phyloP scores from a whole-genome alignment of 2,888 invertebrate genomes.

The Merodon equestris region DNA sequence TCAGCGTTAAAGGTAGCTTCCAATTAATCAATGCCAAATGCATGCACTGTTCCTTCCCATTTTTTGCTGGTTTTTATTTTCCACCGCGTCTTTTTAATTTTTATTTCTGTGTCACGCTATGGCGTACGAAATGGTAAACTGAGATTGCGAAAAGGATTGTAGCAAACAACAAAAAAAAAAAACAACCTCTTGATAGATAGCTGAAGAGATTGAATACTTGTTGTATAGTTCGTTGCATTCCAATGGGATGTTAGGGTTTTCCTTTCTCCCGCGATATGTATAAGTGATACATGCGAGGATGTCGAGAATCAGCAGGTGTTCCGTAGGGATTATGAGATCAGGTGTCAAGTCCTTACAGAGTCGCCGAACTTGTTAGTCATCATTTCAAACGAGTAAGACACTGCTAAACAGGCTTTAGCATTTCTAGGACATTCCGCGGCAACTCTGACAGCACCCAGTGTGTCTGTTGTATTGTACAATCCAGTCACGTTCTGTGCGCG shows the following conservation, averaged over 20 bases:
- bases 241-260: constrained; percentile 4
- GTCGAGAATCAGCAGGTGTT: not conserved
- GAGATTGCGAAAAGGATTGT: constrained; percentile 1
- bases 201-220: constrained; percentile 34
- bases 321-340: no score
- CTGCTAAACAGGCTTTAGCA: no score
- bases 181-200: constrained; percentile 51
- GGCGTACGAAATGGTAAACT: constrained; percentile 7
- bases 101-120: constrained; percentile 52
- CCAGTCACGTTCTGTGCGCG: no score
- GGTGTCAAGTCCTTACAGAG: not conserved
- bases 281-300: no score
- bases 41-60: constrained; percentile 40
- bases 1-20: constrained; percentile 59
- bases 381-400: not conserved
- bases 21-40: constrained; percentile 69
- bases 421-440: no score
- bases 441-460: no score
- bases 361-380: not conserved
- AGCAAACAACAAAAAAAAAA: constrained; percentile 39
- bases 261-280: no score
- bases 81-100: constrained; percentile 2
- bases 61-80: not conserved
- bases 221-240: constrained; percentile 45
- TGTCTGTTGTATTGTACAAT: no score